phyloP scores from a whole-genome alignment of 2,888 invertebrate genomes.

The Hydroisotoma schaefferi region DNA sequence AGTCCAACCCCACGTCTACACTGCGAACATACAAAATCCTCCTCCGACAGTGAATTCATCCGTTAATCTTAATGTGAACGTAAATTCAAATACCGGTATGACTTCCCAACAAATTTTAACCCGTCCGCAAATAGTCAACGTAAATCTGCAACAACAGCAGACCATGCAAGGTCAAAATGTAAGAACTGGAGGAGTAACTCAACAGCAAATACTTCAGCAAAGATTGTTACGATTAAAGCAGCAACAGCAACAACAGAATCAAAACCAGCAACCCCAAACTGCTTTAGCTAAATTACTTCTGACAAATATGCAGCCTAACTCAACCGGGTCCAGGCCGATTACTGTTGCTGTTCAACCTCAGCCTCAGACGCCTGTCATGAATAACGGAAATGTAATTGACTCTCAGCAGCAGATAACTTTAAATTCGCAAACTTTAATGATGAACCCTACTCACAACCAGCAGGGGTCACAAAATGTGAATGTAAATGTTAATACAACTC shows the following conservation, averaged over 20 bases:
- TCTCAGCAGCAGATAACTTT: neutral
- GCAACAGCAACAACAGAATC: conserved; percentile 29
- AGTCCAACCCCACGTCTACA: neutral
- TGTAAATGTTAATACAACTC: conserved; percentile 18
- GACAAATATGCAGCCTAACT: conserved; percentile 27
- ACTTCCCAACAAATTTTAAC: conserved; percentile 40
- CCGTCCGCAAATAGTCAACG: conserved; percentile 43
- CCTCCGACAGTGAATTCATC: conserved; percentile 16
- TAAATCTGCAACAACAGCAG: conserved; percentile 31
- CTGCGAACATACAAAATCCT: conserved; percentile 2
- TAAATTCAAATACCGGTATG: conserved; percentile 34
- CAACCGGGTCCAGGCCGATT: conserved; percentile 30
- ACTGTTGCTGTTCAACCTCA: conserved; percentile 48
- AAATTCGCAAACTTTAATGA: conserved; percentile 8
- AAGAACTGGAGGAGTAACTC: conserved; percentile 10
- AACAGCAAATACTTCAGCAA: conserved; percentile 21
- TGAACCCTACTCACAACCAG: conserved; percentile 14
- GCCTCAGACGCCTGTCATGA: conserved; percentile 28
- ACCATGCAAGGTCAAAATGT: conserved; percentile 3
- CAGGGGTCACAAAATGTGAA: conserved; percentile 28
- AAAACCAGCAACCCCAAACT: conserved; percentile 28
- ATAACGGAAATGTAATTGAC: neutral
- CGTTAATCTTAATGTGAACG: conserved; percentile 39
- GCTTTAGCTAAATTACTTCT: conserved; percentile 33
- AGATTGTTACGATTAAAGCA: conserved; percentile 31